Base-by-base conservation (phyloP, 2,888 invertebrate species). In the Drosophila anceps region DNA sequence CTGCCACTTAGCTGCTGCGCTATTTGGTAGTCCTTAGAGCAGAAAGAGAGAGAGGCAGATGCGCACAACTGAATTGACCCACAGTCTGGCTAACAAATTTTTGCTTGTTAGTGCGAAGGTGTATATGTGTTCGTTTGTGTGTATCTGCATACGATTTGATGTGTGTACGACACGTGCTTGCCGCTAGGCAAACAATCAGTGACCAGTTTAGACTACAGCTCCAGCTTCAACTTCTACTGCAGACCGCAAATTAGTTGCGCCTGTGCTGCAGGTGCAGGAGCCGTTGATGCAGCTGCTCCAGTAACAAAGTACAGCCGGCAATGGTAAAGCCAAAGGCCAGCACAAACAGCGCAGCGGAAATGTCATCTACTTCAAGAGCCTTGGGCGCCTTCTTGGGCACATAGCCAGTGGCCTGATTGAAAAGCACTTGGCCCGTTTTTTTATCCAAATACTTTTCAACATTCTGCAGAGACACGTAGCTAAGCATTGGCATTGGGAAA, bases 271-370 rank as follows among this genome's bases (percentile, higher is more conserved):
- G n/a, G 41, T 20, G 20, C 50, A 55, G 64, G 9, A 90, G 10
- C 18, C 60, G 54, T 46, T 61, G 50, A 53, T 44, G 69, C 50
- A 64, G 48, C 1, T n/a, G 48, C 76, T 93, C 92, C 50, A 88
- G 12, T 8, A 87, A 9, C 9, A 92, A 77, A 0, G 76, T 80
- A 15, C 80, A 31, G n/a, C 75, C 71, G 1, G 91, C 91, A 57
- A 89, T 70, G 4, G 79, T 35, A 15, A 83, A 75, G 12, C 92
- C 93, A 72, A 92, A 84, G 10, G 85, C 63, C 35, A 93, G 81
- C 2, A 87, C 84, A 62, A 92, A 91, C 33, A 92, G 64, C 0
- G 91, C 86, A 18, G 91, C 92, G 9, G 92, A 91, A n/a, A 93
- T 90, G 73, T 93, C 91, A 31, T 84, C 79, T 7, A 92, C 76